These are phyloP conservation scores for Exocentrus adspersus DNA, from an alignment of 2,888 invertebrate genomes.

Conservation along the genomic window DNA sequence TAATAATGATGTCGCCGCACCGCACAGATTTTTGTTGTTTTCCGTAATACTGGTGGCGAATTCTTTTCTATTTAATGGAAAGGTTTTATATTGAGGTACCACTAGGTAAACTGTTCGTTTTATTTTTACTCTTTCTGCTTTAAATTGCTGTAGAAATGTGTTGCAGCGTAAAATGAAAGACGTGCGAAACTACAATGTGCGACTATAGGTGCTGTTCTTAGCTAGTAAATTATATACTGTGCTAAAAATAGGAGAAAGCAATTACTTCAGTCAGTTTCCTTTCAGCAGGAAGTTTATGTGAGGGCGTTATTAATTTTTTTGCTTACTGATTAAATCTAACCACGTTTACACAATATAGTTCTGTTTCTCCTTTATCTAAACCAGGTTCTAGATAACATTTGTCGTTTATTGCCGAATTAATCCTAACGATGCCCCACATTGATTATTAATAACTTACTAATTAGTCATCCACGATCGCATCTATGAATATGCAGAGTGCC, in stretches of 20 bases:
- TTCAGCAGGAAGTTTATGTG: too few relatives aligned
- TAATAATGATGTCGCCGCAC: neutral
- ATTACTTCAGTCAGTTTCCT: too few relatives aligned
- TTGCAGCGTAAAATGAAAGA: neutral
- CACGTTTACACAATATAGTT: too few relatives aligned
- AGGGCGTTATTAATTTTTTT: too few relatives aligned
- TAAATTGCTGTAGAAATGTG: neutral
- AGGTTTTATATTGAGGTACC: too few relatives aligned
- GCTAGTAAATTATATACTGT: too few relatives aligned
- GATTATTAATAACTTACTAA: conserved; percentile 25
- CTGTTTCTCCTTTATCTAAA: too few relatives aligned
- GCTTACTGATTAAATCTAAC: too few relatives aligned
- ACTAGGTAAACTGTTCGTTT: too few relatives aligned
- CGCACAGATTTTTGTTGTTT: neutral
- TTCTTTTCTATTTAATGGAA: too few relatives aligned
- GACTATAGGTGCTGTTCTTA: too few relatives aligned
- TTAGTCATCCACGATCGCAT: conserved; percentile 8
- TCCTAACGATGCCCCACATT: neutral
- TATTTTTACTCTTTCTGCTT: neutral
- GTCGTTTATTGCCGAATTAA: conserved; percentile 4
- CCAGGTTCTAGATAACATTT: neutral
- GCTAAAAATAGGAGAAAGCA: too few relatives aligned
- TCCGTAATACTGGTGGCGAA: neutral
- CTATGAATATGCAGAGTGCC: conserved; percentile 26
- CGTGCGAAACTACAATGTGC: neutral